A percentile compares a stretch with the other conserved stretches of the same genome.
These are phyloP conservation scores for Drosophila sp. DNA, from an alignment of 1,140 invertebrate species.

Conservation along the genomic window DNA sequence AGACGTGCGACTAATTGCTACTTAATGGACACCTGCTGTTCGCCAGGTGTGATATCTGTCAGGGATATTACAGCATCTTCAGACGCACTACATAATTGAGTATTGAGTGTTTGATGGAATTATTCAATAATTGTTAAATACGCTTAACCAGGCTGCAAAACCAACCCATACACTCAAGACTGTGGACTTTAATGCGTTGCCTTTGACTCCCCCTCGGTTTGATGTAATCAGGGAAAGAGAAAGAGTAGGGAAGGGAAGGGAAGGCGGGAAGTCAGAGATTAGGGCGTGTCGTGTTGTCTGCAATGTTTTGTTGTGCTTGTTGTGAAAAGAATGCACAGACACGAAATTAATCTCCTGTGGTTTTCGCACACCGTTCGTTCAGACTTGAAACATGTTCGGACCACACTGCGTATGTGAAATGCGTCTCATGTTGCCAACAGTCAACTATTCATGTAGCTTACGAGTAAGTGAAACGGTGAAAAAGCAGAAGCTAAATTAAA, in stretches of 20 bases:
- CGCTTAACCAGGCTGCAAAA: background rate
- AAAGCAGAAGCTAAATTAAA: conserved; percentile 74
- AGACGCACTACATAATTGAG: background rate
- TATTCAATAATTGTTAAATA: conserved; percentile 20
- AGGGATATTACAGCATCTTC: conserved; percentile 4
- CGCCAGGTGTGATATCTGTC: conserved; percentile 27
- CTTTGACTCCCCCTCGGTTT: conserved; percentile 1
- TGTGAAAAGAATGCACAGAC: conserved; percentile 70
- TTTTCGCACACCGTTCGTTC: conserved; percentile 27
- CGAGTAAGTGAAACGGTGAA: conserved; percentile 34
- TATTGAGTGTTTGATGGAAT: background rate
- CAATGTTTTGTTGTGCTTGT: conserved; percentile 18
- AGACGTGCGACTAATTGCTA: conserved; percentile 67
- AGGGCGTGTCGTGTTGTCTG: conserved; percentile 49
- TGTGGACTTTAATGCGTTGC: conserved; percentile 9
- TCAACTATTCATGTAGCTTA: conserved; percentile 37
- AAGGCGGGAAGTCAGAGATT: conserved; percentile 29
- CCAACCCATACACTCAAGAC: background rate
- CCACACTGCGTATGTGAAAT: conserved; percentile 76
- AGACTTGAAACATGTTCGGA: conserved; percentile 23
- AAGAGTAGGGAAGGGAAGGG: background rate
- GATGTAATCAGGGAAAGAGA: background rate
- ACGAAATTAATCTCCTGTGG: conserved; percentile 80
- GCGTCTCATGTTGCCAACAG: conserved; percentile 50
- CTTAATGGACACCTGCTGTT: conserved; percentile 60